Evolutionary conservation across 2,888 invertebrate species (phyloP).

Genomic region (Barypeithes pellucidus): DNA sequence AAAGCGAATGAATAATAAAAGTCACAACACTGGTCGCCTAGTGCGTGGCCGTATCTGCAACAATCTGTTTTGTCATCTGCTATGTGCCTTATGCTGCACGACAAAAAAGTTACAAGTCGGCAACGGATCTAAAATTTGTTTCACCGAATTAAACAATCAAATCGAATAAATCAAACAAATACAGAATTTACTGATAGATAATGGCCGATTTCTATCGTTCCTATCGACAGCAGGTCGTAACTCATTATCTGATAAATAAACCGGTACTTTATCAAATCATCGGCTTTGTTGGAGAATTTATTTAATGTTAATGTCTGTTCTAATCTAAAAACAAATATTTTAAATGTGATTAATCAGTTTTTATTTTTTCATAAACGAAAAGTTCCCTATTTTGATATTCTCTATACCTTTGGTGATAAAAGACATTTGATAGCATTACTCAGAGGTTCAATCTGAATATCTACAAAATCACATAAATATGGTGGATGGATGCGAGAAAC

Average conservation of each 20-base stretch:
- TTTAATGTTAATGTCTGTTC: conserved; percentile 18
- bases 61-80: too few relatives aligned
- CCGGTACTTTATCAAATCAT: conserved; percentile 22
- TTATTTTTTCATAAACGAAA: too few relatives aligned
- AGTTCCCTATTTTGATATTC: too few relatives aligned
- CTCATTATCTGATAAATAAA: conserved; percentile 20
- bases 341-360: conserved; percentile 6
- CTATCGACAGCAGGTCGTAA: conserved; percentile 2
- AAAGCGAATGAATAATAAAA: too few relatives aligned
- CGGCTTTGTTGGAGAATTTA: conserved; percentile 9
- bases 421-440: too few relatives aligned
- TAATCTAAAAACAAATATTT: conserved; percentile 4
- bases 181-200: conserved; percentile 19
- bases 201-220: conserved; percentile 18
- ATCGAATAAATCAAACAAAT: conserved; percentile 23
- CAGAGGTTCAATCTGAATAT: too few relatives aligned
- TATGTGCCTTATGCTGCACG: too few relatives aligned
- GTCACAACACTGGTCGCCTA: too few relatives aligned
- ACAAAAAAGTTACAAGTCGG: background rate
- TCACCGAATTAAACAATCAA: conserved; percentile 9
- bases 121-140: background rate
- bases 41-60: too few relatives aligned
- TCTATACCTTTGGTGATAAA: too few relatives aligned
- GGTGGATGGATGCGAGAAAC: too few relatives aligned
- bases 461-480: too few relatives aligned